Conservation (phyloP, 2,888 invertebrate species). For the Stenolophus ochropezus region DNA sequence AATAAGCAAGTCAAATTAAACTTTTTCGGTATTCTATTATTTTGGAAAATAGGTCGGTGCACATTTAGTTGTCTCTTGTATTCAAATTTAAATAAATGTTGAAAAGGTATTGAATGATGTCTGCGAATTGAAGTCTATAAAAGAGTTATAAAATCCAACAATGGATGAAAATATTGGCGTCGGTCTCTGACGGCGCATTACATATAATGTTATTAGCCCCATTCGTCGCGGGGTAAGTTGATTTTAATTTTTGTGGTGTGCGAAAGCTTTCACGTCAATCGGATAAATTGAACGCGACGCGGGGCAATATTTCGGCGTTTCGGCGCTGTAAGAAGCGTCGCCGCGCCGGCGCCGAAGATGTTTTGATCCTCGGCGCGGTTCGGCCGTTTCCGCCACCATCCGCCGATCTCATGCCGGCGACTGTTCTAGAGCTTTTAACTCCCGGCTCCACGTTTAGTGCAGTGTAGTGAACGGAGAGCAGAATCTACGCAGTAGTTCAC, state of each 20-base stretch:
- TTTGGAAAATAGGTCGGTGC: too few species aligned
- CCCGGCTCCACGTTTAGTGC: constrained; percentile 18
- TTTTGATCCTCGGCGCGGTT: constrained; percentile 39
- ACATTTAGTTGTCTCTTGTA: too few species aligned
- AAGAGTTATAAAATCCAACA: too few species aligned
- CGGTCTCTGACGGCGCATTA: background rate
- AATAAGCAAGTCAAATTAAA: too few species aligned
- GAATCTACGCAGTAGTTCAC: constrained; percentile 28
- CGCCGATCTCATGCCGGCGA: constrained; percentile 54
- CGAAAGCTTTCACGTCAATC: constrained; percentile 16
- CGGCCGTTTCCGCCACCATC: constrained; percentile 42
- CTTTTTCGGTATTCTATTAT: too few species aligned
- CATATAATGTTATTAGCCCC: background rate
- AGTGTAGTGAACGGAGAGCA: constrained; percentile 5
- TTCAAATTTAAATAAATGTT: too few species aligned
- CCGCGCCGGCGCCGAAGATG: constrained; percentile 41
- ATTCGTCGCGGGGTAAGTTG: background rate
- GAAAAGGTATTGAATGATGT: too few species aligned
- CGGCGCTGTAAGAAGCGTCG: constrained; percentile 18
- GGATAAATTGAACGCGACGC: constrained; percentile 28
- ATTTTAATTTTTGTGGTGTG: constrained; percentile 1
- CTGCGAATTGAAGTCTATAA: too few species aligned
- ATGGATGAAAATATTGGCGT: background rate
- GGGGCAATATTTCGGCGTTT: constrained; percentile 18
- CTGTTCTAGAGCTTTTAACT: constrained; percentile 58